Evolutionary conservation across 2,113 vertebrate genomes (phyloP), one percentile per base, ranked within the genome.

Genomic region (Gymnarchus niloticus): DNA sequence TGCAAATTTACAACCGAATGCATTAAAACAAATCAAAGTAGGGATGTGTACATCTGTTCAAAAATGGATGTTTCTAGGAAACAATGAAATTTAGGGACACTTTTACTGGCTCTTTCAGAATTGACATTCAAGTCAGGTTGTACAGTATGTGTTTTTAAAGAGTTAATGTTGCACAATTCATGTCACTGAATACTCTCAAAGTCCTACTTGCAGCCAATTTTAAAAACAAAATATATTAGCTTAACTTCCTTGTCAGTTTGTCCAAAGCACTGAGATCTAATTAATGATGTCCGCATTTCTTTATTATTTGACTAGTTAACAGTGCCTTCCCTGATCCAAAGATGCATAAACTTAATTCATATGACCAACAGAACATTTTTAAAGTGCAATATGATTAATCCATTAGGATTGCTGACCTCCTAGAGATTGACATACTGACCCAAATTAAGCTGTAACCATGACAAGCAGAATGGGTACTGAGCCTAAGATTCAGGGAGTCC

Each of bases 41-140:
- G 41, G 46, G 51, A 19, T 41, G 48, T 80, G 17, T 33, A 57
- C 8, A 41, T 23, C 73, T 12, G 25, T 33, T 48, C 21, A 23
- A 65, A 73, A 85, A 28, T 78, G n/a, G 46, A 23, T 85, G 46
- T 46, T 85, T 56, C 81, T 28, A 77, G 28, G 9, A 77, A 56
- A 41, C 84, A 28, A 52, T 19, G 46, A 19, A 17, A 44, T 56
- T 37, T 10, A 85, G 46, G 84, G 33, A n/a, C n/a, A 17, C 3
- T 37, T 33, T 59, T 44, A 76, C 69, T 14, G 44, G 41, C 56
- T 23, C 44, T 57, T 51, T 56, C 73, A 85, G 37, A 56, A 77
- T 0, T 46, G 19, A 33, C 52, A 85, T 48, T 46, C 21, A 80
- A 56, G 51, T 21, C 1, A 56, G 12, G 54, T 12, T 54, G 76